Evolutionary conservation across 2,797 vertebrate genomes (phyloP).

Genomic region (Perodicticus potto): DNA sequence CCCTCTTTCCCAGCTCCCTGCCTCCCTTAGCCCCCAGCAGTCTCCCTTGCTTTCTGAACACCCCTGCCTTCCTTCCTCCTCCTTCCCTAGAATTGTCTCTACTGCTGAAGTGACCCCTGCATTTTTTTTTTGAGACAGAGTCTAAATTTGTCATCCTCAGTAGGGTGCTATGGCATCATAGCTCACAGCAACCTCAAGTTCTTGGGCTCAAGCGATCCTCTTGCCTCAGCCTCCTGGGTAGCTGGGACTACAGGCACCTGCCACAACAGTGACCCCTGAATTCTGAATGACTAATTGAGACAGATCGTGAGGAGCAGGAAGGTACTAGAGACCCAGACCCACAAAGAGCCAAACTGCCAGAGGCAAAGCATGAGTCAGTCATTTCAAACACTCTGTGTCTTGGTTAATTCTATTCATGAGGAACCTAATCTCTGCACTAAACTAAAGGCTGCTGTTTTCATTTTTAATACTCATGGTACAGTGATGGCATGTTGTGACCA

Average conservation of each 20-base stretch:
- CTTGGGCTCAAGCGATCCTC: too few species aligned
- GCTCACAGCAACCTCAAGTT: too few species aligned
- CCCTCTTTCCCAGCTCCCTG: not conserved
- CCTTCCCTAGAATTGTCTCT: not conserved
- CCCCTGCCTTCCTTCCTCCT: not conserved
- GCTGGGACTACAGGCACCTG: too few species aligned
- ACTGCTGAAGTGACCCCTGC: not conserved
- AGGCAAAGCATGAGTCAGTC: not conserved
- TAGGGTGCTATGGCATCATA: too few species aligned
- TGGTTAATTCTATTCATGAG: not conserved
- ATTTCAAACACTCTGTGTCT: not conserved
- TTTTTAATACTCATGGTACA: not conserved
- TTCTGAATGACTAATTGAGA: not conserved
- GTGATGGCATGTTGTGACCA: not conserved
- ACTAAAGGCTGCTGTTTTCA: not conserved
- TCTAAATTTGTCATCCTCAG: too few species aligned
- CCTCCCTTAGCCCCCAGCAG: rapidly evolving
- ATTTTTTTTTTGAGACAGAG: too few species aligned
- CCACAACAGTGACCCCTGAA: not conserved
- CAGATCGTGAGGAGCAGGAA: not conserved
- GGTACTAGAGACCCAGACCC: not conserved
- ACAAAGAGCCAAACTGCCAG: not conserved
- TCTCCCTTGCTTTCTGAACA: not conserved
- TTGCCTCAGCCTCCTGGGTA: too few species aligned
- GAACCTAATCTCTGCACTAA: not conserved